Conservation (phyloP, 2,113 vertebrate genomes). For the Pachycephala philippinensis region DNA sequence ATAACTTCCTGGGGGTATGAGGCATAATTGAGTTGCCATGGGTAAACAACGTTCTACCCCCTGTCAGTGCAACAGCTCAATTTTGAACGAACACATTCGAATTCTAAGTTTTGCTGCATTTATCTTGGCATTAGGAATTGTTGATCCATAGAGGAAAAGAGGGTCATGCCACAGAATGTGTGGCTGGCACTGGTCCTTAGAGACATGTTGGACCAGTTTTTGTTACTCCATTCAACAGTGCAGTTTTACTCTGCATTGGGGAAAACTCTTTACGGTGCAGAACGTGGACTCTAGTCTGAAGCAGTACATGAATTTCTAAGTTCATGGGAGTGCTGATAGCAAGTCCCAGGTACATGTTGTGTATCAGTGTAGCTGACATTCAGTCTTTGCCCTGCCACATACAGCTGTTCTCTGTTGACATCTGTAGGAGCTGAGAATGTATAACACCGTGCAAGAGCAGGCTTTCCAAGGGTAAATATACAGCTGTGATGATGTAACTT, state of each 20-base stretch:
- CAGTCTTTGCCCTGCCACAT: background rate
- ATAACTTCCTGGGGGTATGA: background rate
- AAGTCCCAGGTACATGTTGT: background rate
- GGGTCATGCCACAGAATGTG: background rate
- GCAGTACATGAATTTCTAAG: background rate
- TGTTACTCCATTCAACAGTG: background rate
- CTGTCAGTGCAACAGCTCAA: background rate
- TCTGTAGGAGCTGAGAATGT: background rate
- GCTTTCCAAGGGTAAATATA: background rate
- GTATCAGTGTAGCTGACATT: background rate
- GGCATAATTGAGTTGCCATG: background rate
- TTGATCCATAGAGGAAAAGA: background rate
- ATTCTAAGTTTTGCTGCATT: background rate
- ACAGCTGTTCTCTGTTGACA: background rate
- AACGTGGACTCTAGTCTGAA: fast-evolving
- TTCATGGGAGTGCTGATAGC: background rate
- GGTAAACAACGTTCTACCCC: background rate
- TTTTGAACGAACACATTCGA: background rate
- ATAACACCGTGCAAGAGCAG: background rate
- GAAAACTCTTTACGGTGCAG: fast-evolving
- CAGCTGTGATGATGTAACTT: background rate
- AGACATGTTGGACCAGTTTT: fast-evolving
- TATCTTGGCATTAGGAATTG: background rate
- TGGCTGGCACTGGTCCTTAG: background rate
- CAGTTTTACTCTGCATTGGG: background rate